Base-by-base conservation (phyloP, 2,113 vertebrate genomes). In the Brachionichthys hirsutus region DNA sequence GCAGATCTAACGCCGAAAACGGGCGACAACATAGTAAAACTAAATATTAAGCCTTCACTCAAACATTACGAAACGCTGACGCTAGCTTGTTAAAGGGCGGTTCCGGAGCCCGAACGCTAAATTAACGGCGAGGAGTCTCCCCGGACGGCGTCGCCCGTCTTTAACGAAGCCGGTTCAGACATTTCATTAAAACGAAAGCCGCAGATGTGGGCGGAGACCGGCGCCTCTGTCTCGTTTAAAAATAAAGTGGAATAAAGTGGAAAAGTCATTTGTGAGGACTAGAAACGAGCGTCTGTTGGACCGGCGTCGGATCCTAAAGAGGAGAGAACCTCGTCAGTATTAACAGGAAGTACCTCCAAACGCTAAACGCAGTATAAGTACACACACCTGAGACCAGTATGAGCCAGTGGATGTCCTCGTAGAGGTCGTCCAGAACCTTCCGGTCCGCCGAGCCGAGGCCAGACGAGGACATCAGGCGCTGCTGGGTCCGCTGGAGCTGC, bases 391-490 rank as follows among this genome's bases (percentile, higher is more conserved):
- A 94, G 85, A 99, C 96, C 92, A 99, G 91, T 85, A 99, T 94
- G 78, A 99, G 93, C 97, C 97, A 99, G 92, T 99, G 97, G 90
- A 98, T 98, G 90, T 99, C 97, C 89, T 99, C 97, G 8, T 98
- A 99, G 43, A 98, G 92, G 72, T 99, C 96, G 72, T 98, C 97
- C 85, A 99, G 92, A 56, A 92, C 91, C 91, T 94, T 96, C 82
- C 93, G 93, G 81, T 96, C 94, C 38, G 92, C 79, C 4, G 94
- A 87, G 49, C 88, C 89, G 2, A 93, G 91, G 47, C 93, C 90
- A n/a, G 96, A 89, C 0, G 95, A 91, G 48, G 94, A 87, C 88
- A 98, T 93, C 71, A 98, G 89, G 30, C 96, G 95, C 85, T 98
- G 96, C 81, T 98, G 97, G 67, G 95, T 94, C 73, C 94, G 92